These are phyloP conservation scores for Acanthornis magna DNA, from an alignment of 2,797 vertebrate genomes.

Conservation along the genomic window DNA sequence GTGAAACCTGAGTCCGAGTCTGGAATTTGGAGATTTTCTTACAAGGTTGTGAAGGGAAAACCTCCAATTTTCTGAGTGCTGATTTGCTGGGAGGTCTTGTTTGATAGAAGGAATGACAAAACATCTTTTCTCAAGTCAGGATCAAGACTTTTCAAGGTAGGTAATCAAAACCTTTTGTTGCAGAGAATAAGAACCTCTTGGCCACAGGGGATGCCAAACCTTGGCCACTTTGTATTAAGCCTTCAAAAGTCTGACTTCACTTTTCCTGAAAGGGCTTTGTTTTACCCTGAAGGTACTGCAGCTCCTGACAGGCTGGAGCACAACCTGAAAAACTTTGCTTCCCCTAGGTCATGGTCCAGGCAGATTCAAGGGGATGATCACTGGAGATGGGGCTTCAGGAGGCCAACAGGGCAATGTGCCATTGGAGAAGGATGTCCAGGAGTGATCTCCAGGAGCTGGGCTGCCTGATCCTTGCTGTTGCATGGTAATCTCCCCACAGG, in stretches of 20 bases:
- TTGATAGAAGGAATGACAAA: not conserved
- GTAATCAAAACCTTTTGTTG: not conserved
- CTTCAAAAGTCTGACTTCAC: not conserved
- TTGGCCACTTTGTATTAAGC: not conserved
- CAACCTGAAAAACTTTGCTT: rapidly evolving
- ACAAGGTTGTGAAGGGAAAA: not conserved
- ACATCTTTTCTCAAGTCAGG: not conserved
- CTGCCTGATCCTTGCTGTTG: not conserved
- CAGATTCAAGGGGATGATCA: not conserved
- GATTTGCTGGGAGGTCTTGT: not conserved
- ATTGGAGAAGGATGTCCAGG: not conserved
- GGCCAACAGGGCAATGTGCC: rapidly evolving
- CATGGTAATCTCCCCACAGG: not conserved
- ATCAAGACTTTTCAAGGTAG: not conserved
- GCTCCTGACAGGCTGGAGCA: not conserved
- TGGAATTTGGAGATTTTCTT: not conserved
- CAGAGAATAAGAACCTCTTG: not conserved
- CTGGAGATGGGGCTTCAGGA: not conserved
- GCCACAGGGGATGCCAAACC: not conserved
- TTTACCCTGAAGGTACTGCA: not conserved
- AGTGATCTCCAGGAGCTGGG: not conserved
- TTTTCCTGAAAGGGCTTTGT: not conserved
- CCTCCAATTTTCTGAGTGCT: not conserved
- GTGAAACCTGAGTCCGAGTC: not conserved
- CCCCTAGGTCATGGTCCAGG: not conserved